These are phyloP conservation scores for Bombus cullumanus DNA, from an alignment of 1,140 invertebrate genomes.

Conservation along the genomic window DNA sequence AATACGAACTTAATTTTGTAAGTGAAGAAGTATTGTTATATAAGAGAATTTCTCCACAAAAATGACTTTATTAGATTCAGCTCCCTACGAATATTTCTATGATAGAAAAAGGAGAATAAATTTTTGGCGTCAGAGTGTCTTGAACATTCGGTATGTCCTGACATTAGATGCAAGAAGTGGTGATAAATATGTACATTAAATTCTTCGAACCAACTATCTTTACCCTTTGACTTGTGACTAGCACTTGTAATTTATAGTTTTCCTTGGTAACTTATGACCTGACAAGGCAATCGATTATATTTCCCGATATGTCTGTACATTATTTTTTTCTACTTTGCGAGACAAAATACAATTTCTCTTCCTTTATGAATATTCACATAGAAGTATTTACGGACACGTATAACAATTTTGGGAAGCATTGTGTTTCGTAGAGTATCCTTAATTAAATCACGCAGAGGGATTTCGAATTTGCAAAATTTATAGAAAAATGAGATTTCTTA, in stretches of 20 bases:
- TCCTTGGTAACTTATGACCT: neutral
- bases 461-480: no score
- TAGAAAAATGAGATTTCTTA: no score
- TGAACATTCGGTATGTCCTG: no score
- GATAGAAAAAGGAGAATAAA: neutral
- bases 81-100: neutral
- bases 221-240: neutral
- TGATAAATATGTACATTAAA: neutral
- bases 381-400: neutral
- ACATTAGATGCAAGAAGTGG: neutral
- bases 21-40: neutral
- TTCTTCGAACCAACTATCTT: conserved; percentile 10
- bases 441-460: no score
- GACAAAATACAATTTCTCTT: neutral
- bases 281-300: neutral
- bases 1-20: neutral
- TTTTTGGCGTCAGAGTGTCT: neutral
- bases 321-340: neutral
- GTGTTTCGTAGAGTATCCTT: no score
- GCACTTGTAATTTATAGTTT: neutral
- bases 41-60: no score
- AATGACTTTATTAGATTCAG: neutral
- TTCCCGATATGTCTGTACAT: neutral
- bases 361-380: neutral
- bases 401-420: no score